phyloP scores from a whole-genome alignment of 2,113 vertebrate genomes.

The Ornithorhynchus anatinus region DNA sequence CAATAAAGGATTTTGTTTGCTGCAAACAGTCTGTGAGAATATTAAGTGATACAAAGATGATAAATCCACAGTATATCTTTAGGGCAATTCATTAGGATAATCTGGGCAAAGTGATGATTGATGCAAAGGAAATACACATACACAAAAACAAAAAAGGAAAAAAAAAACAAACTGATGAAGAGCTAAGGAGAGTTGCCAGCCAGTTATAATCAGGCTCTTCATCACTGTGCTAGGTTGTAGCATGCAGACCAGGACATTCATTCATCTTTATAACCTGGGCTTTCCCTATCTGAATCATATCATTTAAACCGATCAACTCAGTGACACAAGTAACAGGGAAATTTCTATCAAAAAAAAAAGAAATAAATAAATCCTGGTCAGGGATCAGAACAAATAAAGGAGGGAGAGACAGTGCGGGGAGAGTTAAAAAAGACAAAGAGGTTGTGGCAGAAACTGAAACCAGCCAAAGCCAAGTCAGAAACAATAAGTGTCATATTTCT shows the following conservation, averaged over 20 bases:
- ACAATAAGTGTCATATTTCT: not conserved
- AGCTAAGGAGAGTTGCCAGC: not conserved
- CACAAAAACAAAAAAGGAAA: not conserved
- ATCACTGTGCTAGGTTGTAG: conserved; percentile 2
- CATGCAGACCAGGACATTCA: not conserved
- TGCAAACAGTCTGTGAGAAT: conserved; percentile 12
- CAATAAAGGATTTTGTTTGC: conserved; percentile 21
- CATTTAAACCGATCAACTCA: not conserved
- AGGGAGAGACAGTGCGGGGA: not conserved
- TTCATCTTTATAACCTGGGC: not conserved
- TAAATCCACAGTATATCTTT: not conserved
- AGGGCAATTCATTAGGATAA: conserved; percentile 14
- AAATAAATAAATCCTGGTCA: not conserved
- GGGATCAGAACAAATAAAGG: not conserved
- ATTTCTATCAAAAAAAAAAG: not conserved
- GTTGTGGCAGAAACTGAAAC: not conserved
- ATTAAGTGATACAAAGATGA: conserved; percentile 10
- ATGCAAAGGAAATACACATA: not conserved
- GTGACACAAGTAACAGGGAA: not conserved
- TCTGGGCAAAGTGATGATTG: conserved; percentile 3
- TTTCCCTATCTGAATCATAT: not conserved
- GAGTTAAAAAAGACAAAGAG: not conserved
- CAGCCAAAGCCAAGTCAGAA: not conserved
- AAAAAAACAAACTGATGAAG: not conserved
- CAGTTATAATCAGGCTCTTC: conserved; percentile 16